These are phyloP conservation scores for Thaumetopoea pityocampa DNA, from an alignment of 1,140 invertebrate genomes.

Conservation along the genomic window DNA sequence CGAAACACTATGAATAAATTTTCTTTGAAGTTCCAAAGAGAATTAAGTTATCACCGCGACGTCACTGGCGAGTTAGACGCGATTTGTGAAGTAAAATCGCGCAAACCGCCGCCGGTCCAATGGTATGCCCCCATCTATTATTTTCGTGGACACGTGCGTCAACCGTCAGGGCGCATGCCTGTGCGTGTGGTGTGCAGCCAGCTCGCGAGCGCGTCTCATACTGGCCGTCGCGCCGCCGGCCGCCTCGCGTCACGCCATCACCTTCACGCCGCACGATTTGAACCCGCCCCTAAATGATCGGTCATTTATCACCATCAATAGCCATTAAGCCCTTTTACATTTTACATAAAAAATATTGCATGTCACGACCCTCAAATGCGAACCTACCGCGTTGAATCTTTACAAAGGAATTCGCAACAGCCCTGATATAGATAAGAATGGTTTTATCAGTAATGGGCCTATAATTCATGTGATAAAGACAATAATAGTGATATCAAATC, in stretches of 20 bases:
- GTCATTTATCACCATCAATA: conserved; percentile 27
- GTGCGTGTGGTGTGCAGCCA: conserved; percentile 44
- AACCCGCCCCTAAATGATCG: conserved; percentile 34
- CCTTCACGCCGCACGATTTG: conserved; percentile 38
- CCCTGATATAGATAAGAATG: conserved; percentile 3
- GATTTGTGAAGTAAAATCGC: conserved; percentile 31
- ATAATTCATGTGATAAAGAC: conserved; percentile 9
- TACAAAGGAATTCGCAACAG: no score
- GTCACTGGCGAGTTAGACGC: conserved; percentile 25
- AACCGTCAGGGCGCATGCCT: conserved; percentile 35
- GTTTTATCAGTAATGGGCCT: conserved; percentile 14
- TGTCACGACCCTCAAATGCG: background rate
- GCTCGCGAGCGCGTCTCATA: conserved; percentile 55
- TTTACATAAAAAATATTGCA: conserved; percentile 11
- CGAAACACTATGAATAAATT: conserved; percentile 22
- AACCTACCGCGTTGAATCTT: no score
- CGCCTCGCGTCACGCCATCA: conserved; percentile 28
- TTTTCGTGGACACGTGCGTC: conserved; percentile 30
- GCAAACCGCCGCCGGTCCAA: conserved; percentile 29
- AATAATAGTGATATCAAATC: conserved; percentile 8
- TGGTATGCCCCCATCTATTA: no score
- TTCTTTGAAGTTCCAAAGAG: conserved; percentile 32
- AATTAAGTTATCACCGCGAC: conserved; percentile 27
- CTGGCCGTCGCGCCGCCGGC: conserved; percentile 32
- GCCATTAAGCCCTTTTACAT: conserved; percentile 11